phyloP scores from a whole-genome alignment of 23 tunicate genomes.

The Ascidia mentula region DNA sequence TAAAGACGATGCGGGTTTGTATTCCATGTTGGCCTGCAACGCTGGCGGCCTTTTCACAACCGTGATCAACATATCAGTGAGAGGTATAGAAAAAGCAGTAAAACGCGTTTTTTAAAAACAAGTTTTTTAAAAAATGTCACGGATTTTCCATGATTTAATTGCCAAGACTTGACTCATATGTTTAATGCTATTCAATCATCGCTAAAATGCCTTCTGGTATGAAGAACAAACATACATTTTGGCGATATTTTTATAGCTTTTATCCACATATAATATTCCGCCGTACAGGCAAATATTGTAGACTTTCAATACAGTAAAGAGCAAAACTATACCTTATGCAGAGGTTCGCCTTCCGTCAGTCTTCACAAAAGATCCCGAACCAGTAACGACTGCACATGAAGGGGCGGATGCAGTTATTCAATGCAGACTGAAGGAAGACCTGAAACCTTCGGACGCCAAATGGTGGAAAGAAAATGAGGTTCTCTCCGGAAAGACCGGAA shows the following conservation, averaged over 20 bases:
- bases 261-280: background rate
- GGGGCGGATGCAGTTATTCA: conserved; percentile 40
- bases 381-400: conserved; percentile 26
- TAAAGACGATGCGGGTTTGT: conserved; percentile 34
- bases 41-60: conserved; percentile 44
- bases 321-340: too few relatives aligned
- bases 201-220: too few relatives aligned
- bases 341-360: background rate
- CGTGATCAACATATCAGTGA: conserved; percentile 16
- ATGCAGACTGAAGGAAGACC: conserved; percentile 25
- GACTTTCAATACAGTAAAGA: too few relatives aligned
- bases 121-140: too few relatives aligned
- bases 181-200: too few relatives aligned
- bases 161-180: too few relatives aligned
- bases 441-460: conserved; percentile 14
- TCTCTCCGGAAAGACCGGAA: background rate
- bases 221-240: too few relatives aligned
- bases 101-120: too few relatives aligned
- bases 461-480: conserved; percentile 40
- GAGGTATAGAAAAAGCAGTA: too few relatives aligned
- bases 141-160: too few relatives aligned
- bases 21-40: conserved; percentile 45
- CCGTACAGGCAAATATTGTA: background rate
- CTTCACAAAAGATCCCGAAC: conserved; percentile 8
- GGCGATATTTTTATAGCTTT: background rate